Percentiles rank a stretch among this genome's conserved stretches.
Conservation (phyloP, 2,888 invertebrate species). For the Phaonia tiefii region DNA sequence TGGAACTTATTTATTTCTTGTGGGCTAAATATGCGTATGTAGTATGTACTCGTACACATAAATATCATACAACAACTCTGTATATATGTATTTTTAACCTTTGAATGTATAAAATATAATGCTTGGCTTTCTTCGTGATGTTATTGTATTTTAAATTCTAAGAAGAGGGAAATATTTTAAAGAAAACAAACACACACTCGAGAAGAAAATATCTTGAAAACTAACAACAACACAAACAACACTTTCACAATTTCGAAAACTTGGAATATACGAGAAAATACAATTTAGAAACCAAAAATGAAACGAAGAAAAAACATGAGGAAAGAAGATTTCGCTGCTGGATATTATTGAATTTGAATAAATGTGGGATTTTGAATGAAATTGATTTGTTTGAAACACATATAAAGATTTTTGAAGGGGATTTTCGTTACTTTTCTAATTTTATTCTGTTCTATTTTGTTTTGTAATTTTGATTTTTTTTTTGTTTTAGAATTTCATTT, state of each 20-base stretch:
- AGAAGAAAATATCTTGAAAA: background rate
- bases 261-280: too few relatives aligned
- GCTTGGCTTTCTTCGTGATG: conserved; percentile 26
- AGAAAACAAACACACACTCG: conserved; percentile 28
- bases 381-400: conserved; percentile 44
- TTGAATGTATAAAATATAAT: conserved; percentile 28
- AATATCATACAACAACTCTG: too few relatives aligned
- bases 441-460: too few relatives aligned
- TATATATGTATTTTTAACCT: conserved; percentile 55
- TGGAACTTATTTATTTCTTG: conserved; percentile 53
- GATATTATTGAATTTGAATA: conserved; percentile 16
- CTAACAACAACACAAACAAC: conserved; percentile 13
- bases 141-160: conserved; percentile 27
- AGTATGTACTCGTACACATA: background rate
- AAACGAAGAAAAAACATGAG: conserved; percentile 40
- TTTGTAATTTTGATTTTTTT: conserved; percentile 11
- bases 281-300: too few relatives aligned
- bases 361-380: background rate
- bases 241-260: conserved; percentile 9
- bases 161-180: conserved; percentile 10
- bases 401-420: background rate
- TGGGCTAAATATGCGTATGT: conserved; percentile 15
- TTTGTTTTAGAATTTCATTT: conserved; percentile 4
- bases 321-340: conserved; percentile 11
- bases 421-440: background rate